phyloP scores from a whole-genome alignment of 2,888 invertebrate species.

The Zaprionus bogoriensis region DNA sequence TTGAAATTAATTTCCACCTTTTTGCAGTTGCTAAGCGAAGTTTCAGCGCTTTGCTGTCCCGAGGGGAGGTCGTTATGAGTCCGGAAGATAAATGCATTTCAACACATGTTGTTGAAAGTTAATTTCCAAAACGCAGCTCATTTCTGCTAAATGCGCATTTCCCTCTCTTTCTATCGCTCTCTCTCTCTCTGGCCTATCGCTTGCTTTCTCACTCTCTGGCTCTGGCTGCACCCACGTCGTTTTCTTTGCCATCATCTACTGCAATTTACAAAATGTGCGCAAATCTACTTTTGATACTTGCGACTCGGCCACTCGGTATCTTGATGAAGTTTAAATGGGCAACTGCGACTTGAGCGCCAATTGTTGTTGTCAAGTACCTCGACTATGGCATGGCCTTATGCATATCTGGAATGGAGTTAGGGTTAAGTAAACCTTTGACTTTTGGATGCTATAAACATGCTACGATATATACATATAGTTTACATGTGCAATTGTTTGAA shows the following conservation, averaged over 20 bases:
- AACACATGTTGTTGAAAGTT: constrained; percentile 79
- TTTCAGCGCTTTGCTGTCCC: constrained; percentile 27
- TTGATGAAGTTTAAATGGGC: constrained; percentile 56
- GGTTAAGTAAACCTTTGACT: background rate
- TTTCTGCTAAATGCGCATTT: constrained; percentile 72
- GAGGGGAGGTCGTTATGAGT: constrained; percentile 44
- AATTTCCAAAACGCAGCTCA: constrained; percentile 76
- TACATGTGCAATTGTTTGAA: no score
- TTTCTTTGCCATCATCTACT: constrained; percentile 21
- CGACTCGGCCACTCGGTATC: constrained; percentile 15
- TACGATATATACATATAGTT: no score
- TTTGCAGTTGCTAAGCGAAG: constrained; percentile 44
- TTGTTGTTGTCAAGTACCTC: background rate
- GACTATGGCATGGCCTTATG: no score
- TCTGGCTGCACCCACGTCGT: no score
- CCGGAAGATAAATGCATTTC: constrained; percentile 76
- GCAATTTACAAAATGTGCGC: constrained; percentile 50
- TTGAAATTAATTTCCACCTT: constrained; percentile 73
- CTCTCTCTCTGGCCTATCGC: background rate
- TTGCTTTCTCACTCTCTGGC: no score
- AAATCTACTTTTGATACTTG: constrained; percentile 71
- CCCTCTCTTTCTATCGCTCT: constrained; percentile 7
- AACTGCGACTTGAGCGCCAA: constrained; percentile 8
- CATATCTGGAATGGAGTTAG: no score
- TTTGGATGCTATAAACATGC: background rate